Evolutionary conservation across 2,797 vertebrate genomes (phyloP).

Genomic region (Mycteria americana): DNA sequence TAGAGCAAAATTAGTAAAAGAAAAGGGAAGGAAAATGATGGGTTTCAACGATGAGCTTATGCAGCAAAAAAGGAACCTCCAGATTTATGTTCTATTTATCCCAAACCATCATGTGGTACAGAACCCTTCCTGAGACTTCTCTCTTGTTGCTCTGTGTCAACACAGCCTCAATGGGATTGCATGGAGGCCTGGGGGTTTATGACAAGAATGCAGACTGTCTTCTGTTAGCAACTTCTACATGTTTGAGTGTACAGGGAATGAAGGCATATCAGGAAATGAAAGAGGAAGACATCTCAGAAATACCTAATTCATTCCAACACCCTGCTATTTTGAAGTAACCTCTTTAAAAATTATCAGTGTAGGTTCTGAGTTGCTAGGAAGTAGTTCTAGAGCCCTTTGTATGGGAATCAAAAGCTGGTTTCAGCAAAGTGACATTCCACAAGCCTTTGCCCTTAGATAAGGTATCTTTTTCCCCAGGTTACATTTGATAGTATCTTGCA

Average conservation of each 20-base stretch:
- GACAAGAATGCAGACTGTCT: neutral
- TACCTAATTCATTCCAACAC: neutral
- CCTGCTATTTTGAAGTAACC: neutral
- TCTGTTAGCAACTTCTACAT: neutral
- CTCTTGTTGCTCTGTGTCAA: neutral
- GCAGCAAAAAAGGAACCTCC: neutral
- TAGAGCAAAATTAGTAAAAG: neutral
- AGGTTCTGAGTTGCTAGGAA: neutral
- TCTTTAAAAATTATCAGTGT: fast-evolving
- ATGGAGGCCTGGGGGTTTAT: no score
- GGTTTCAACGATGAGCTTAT: neutral
- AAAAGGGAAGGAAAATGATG: neutral
- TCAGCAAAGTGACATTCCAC: neutral
- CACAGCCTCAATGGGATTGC: neutral
- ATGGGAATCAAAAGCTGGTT: neutral
- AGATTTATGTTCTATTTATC: neutral
- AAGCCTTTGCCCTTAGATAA: neutral
- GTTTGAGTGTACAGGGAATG: fast-evolving
- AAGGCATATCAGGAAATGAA: neutral
- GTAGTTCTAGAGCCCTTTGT: neutral
- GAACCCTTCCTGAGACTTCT: neutral
- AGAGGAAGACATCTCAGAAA: neutral
- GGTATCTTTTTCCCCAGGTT: neutral
- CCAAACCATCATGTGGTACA: neutral
- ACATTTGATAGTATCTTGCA: neutral